Conservation (phyloP, 2,113 vertebrate species). For the Chunga burmeisteri region DNA sequence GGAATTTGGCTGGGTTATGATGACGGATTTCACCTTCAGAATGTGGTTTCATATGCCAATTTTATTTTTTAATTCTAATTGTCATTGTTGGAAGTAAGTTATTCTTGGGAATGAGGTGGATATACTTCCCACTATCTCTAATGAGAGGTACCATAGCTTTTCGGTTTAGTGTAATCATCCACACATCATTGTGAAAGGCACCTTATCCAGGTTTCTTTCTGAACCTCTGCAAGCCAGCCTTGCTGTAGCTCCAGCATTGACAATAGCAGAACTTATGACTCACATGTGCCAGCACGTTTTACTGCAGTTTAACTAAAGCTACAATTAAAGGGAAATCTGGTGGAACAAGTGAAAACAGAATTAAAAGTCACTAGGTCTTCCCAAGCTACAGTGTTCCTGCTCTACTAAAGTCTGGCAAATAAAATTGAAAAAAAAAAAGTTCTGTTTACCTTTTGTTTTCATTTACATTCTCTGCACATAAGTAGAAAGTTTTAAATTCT, state of each 20-base stretch:
- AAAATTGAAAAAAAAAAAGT: not conserved
- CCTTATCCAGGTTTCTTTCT: not conserved
- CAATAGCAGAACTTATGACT: not conserved
- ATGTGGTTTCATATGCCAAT: not conserved
- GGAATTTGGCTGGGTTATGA: not conserved
- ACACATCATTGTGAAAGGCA: not conserved
- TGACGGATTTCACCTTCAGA: not conserved
- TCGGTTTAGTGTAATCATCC: not conserved
- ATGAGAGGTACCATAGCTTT: not conserved
- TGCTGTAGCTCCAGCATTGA: not conserved
- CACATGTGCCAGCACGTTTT: not conserved
- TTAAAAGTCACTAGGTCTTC: not conserved
- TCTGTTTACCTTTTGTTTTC: conserved; percentile 86
- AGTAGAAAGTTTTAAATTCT: conserved; percentile 89
- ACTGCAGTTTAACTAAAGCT: not conserved
- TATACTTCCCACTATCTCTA: not conserved
- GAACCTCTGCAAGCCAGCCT: not conserved
- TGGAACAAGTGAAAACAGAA: not conserved
- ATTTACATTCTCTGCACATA: conserved; percentile 85
- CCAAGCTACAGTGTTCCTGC: not conserved
- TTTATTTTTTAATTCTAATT: not conserved
- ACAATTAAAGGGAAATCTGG: not conserved
- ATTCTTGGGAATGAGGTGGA: not conserved
- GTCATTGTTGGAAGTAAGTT: not conserved
- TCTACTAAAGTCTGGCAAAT: not conserved